These are phyloP conservation scores for Zhuqinia jingwanae DNA, from an alignment of 2,888 invertebrate species.

Conservation along the genomic window DNA sequence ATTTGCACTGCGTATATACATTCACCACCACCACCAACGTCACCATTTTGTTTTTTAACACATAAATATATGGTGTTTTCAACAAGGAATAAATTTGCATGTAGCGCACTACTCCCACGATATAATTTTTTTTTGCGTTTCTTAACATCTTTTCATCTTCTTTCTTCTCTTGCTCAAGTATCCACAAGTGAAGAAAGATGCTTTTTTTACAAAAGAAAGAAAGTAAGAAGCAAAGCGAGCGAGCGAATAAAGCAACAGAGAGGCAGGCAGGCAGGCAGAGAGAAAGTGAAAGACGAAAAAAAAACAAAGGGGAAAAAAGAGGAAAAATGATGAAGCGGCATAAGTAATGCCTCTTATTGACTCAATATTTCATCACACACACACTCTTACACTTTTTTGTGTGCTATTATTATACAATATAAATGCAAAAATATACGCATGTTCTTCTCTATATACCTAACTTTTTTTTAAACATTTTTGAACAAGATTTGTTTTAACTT, in stretches of 20 bases:
- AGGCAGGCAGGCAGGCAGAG: no score
- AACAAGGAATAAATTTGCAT: no score
- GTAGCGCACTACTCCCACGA: no score
- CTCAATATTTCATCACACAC: constrained; percentile 66
- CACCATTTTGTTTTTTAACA: no score
- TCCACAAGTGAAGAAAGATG: background rate
- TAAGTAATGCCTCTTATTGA: constrained; percentile 63
- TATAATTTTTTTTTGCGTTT: no score
- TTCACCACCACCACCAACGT: no score
- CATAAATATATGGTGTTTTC: no score
- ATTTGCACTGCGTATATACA: no score
- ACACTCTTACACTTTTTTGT: constrained; percentile 1
- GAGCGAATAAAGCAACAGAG: background rate
- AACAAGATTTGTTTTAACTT: background rate
- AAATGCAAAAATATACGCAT: background rate
- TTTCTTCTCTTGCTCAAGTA: background rate
- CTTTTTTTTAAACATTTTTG: background rate
- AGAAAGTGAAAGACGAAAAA: background rate
- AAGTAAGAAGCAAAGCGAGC: background rate
- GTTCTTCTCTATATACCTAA: background rate
- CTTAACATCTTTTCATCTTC: background rate
- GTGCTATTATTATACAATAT: background rate
- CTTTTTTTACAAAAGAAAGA: no score
- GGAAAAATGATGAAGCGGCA: constrained; percentile 52
- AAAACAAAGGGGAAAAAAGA: constrained; percentile 1